Conservation (phyloP, 2,113 vertebrate genomes). For the Carassius auratus region DNA sequence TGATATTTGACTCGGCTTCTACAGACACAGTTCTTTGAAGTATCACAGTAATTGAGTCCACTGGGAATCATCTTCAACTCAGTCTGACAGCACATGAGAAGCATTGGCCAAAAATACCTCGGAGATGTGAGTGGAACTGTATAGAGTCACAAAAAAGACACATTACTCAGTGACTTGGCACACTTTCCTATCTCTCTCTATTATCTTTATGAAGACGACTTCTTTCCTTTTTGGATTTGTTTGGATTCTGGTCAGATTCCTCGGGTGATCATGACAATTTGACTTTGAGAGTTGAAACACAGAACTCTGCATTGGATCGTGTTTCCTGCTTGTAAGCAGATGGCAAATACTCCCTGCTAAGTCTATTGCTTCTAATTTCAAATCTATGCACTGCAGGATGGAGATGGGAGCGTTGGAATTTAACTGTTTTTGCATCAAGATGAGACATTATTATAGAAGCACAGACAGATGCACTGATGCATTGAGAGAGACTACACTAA, state of each 20-base stretch:
- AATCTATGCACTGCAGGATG: neutral
- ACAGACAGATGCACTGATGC: neutral
- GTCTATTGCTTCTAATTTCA: neutral
- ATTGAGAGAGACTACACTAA: slow-evolving; percentile 25
- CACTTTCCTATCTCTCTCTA: neutral
- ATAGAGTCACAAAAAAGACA: slow-evolving; percentile 22
- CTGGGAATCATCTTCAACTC: slow-evolving; percentile 49
- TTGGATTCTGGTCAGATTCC: neutral
- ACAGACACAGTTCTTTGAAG: slow-evolving; percentile 63
- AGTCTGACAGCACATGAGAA: slow-evolving; percentile 10
- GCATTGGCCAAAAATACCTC: neutral
- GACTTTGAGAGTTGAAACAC: neutral
- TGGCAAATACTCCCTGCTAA: slow-evolving; percentile 6
- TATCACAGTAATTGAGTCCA: slow-evolving; percentile 64
- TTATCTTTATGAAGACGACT: neutral
- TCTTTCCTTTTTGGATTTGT: neutral
- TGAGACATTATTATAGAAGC: neutral
- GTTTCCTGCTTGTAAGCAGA: slow-evolving; percentile 1
- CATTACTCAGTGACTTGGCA: neutral
- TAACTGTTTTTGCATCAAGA: neutral
- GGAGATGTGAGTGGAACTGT: slow-evolving; percentile 8
- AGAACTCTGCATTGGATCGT: neutral
- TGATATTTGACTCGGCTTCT: slow-evolving; percentile 53
- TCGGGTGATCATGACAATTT: neutral
- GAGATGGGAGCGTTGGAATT: neutral